phyloP scores from a whole-genome alignment of 2,888 invertebrate species.

The Hermaeophaga mercurialis region DNA sequence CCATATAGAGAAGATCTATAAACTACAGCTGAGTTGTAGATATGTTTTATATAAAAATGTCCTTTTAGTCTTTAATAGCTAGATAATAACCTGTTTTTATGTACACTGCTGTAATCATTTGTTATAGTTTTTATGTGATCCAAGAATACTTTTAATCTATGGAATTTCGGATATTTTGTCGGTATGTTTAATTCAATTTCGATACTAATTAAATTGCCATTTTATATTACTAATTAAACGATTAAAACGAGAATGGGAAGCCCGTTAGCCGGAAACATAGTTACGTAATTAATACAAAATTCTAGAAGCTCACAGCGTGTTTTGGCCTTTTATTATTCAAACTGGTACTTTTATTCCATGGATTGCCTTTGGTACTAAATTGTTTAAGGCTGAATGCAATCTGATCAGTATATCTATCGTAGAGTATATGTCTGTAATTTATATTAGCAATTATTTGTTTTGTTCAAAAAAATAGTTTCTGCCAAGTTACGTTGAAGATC shows the following conservation, averaged over 20 bases:
- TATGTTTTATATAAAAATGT: too few species aligned
- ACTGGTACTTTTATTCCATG: background rate
- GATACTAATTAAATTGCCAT: background rate
- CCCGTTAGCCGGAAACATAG: background rate
- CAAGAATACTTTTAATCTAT: background rate
- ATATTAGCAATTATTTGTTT: too few species aligned
- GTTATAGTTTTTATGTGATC: background rate
- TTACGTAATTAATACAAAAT: background rate
- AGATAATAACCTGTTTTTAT: slow-evolving; percentile 2
- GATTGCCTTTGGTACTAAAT: too few species aligned
- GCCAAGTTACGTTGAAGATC: too few species aligned
- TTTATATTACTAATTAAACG: background rate
- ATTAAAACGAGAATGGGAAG: background rate
- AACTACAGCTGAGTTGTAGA: too few species aligned
- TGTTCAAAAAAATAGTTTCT: too few species aligned
- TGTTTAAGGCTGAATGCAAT: too few species aligned
- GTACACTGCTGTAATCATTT: background rate
- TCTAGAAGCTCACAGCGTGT: background rate
- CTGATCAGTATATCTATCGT: too few species aligned
- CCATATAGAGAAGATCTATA: too few species aligned
- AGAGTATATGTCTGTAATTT: too few species aligned
- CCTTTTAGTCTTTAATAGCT: too few species aligned
- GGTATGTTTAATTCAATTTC: background rate
- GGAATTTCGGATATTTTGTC: background rate
- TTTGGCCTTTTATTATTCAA: background rate